phyloP scores from a whole-genome alignment of 2,888 invertebrate species.

The Mimas tiliae region DNA sequence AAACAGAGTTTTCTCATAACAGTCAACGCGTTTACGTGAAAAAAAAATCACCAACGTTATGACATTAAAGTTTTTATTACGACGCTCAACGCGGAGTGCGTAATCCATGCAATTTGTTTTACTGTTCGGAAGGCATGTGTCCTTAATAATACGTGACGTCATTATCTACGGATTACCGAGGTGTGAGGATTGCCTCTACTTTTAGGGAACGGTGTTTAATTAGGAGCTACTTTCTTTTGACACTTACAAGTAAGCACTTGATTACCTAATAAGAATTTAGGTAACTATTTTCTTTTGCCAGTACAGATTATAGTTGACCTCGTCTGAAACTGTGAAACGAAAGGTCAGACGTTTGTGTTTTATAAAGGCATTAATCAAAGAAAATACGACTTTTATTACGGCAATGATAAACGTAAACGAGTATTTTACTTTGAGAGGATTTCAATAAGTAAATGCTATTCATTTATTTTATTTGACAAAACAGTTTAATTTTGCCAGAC shows the following conservation, averaged over 20 bases:
- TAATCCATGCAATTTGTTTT: conserved; percentile 77
- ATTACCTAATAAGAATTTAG: conserved; percentile 19
- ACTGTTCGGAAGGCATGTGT: conserved; percentile 60
- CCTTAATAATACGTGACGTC: conserved; percentile 73
- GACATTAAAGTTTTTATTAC: conserved; percentile 64
- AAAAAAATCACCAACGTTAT: conserved; percentile 48
- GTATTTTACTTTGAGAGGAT: too few species aligned
- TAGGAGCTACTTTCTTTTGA: conserved; percentile 30
- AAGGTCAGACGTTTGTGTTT: background rate
- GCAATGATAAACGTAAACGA: background rate
- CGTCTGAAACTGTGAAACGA: background rate
- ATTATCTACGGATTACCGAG: conserved; percentile 64
- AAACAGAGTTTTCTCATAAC: conserved; percentile 30
- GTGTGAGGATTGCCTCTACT: conserved; percentile 42
- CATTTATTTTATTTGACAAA: too few species aligned
- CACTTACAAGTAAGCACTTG: conserved; percentile 16
- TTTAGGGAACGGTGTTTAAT: conserved; percentile 47
- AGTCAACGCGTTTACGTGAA: conserved; percentile 43
- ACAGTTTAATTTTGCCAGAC: too few species aligned
- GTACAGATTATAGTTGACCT: conserved; percentile 10
- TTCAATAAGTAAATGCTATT: too few species aligned
- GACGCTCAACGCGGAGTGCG: conserved; percentile 51
- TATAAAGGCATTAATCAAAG: background rate
- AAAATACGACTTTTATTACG: background rate
- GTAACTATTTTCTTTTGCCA: conserved; percentile 17